Evolutionary conservation across 2,113 vertebrate genomes (phyloP).

Genomic region (Alectura lathami): DNA sequence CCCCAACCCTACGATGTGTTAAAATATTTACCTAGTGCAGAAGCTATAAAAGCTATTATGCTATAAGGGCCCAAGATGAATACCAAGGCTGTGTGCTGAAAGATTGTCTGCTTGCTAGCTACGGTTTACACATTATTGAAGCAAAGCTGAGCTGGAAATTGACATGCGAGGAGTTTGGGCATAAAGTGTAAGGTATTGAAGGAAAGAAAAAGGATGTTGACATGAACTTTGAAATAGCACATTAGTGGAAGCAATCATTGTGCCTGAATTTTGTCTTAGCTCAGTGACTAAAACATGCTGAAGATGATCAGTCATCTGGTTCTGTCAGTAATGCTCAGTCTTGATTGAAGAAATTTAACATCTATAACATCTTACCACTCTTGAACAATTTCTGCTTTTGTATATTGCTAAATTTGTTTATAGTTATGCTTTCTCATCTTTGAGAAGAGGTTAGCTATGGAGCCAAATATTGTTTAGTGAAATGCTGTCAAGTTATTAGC

Average conservation of each 20-base stretch:
- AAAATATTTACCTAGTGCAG: background rate
- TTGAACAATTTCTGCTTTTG: background rate
- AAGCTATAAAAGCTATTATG: background rate
- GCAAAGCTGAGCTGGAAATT: background rate
- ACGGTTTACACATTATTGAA: background rate
- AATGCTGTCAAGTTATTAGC: background rate
- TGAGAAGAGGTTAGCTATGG: background rate
- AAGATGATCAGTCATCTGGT: background rate
- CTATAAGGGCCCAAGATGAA: background rate
- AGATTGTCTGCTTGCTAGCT: background rate
- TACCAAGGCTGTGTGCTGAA: background rate
- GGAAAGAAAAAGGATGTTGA: background rate
- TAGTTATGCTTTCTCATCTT: background rate
- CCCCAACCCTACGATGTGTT: background rate
- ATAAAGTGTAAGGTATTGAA: background rate
- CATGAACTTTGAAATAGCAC: background rate
- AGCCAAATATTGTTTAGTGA: background rate
- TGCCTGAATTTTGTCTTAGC: background rate
- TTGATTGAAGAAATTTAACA: background rate
- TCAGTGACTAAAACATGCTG: background rate
- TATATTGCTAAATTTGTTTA: background rate
- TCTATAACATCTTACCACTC: background rate
- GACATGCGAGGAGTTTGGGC: background rate
- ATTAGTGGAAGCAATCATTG: background rate
- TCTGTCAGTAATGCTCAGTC: background rate